Percentiles rank a stretch among this genome's conserved stretches.
These are phyloP conservation scores for Octodonta nipae DNA, from an alignment of 2,888 invertebrate genomes.

Conservation along the genomic window DNA sequence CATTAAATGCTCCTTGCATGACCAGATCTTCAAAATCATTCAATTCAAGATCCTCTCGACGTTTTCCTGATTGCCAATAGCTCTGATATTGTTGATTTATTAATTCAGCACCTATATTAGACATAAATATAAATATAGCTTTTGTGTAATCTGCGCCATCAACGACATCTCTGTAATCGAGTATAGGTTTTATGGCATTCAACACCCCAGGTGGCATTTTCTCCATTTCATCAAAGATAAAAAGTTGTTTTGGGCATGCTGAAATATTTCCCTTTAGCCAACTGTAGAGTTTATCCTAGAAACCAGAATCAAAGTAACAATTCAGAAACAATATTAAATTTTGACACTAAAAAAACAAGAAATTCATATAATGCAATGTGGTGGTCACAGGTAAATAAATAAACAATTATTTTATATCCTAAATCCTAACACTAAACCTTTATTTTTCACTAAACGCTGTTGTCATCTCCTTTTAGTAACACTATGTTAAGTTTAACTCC, in stretches of 20 bases:
- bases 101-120: constrained; percentile 73
- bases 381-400: too few relatives aligned
- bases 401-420: too few relatives aligned
- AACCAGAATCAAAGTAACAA: too few relatives aligned
- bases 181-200: constrained; percentile 72
- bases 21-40: constrained; percentile 62
- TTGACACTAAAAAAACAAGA: too few relatives aligned
- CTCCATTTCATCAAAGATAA: constrained; percentile 96
- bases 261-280: constrained; percentile 51
- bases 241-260: constrained; percentile 63
- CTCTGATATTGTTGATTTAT: constrained; percentile 50
- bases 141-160: constrained; percentile 62
- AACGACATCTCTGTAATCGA: constrained; percentile 69
- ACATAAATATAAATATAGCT: constrained; percentile 77
- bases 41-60: constrained; percentile 48
- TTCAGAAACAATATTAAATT: too few relatives aligned
- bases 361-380: too few relatives aligned
- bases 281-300: constrained; percentile 40
- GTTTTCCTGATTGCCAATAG: constrained; percentile 44
- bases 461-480: too few relatives aligned
- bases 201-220: constrained; percentile 75
- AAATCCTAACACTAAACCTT: too few relatives aligned
- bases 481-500: too few relatives aligned
- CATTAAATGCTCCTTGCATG: constrained; percentile 54
- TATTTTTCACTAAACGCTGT: too few relatives aligned